Conservation (phyloP, 2,797 vertebrate genomes). For the Microctenopoma stevenorrisi region DNA sequence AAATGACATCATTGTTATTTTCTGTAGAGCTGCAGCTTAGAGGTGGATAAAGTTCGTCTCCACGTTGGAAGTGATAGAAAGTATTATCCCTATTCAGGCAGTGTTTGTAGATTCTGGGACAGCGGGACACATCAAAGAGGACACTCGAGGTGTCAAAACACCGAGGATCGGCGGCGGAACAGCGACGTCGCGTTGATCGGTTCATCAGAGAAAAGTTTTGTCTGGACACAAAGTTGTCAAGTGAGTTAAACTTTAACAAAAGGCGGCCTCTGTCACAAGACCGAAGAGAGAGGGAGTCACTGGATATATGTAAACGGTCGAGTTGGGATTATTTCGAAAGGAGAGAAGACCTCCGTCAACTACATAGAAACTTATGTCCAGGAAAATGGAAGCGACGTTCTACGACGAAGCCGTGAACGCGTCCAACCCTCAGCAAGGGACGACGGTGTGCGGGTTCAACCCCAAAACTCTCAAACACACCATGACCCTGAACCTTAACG, state of each 20-base stretch:
- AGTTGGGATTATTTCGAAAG: slow-evolving; percentile 15
- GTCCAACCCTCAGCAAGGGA: slow-evolving; percentile 83
- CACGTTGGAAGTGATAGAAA: slow-evolving; percentile 92
- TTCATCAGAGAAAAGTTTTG: slow-evolving; percentile 72
- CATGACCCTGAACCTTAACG: slow-evolving; percentile 93
- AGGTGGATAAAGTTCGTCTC: slow-evolving; percentile 95
- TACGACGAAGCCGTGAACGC: slow-evolving; percentile 93
- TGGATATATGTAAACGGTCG: slow-evolving; percentile 50
- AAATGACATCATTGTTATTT: slow-evolving; percentile 99
- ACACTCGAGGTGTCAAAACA: slow-evolving; percentile 21
- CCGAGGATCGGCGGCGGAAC: slow-evolving; percentile 25
- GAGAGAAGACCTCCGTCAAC: slow-evolving; percentile 20
- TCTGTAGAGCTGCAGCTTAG: slow-evolving; percentile 90
- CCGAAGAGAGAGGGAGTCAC: slow-evolving; percentile 32
- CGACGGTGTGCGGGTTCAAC: slow-evolving; percentile 88
- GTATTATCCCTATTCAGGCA: slow-evolving; percentile 68
- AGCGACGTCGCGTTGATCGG: slow-evolving; percentile 23
- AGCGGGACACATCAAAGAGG: slow-evolving; percentile 15
- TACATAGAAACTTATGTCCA: slow-evolving; percentile 79
- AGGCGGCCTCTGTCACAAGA: slow-evolving; percentile 58
- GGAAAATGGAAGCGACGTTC: slow-evolving; percentile 97
- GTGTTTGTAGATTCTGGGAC: slow-evolving; percentile 38
- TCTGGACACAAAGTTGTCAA: slow-evolving; percentile 80
- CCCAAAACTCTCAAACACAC: slow-evolving; percentile 91
- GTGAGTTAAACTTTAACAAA: slow-evolving; percentile 78